Base-by-base conservation (phyloP, 2,797 vertebrate species). In the Falco berigora region DNA sequence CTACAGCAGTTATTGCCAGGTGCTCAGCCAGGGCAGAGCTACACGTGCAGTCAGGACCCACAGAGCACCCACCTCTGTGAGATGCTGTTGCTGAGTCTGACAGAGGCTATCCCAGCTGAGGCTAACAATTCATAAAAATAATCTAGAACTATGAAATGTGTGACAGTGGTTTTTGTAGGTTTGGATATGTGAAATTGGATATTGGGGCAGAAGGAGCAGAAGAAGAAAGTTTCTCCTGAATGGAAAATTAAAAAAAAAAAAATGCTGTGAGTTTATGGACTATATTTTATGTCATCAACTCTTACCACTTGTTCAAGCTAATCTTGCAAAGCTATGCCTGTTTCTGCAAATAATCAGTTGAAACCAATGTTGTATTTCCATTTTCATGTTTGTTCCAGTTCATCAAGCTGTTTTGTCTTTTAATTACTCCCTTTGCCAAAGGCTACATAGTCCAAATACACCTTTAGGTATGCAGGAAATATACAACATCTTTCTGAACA, bases 381-480 rank as follows among this genome's bases (percentile, higher is more conserved):
- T 63, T 62, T 77, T 73, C 53, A 47, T 36, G 4, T 73, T 59
- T 81, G 34, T 62, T 90, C 16, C 10, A 9, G 34, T 73, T 87
- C 56, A 85, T 49, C 49, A 50, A 44, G 28, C 40, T 66, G 12
- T 59, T 96, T 80, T 93, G 47, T 77, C 78, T 61, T 15, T 81
- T 52, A 63, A 47, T 82, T 27, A 21, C 52, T 94, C 68, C 59
- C 87, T 80, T 89, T 96, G 79, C 74, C 90, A 91, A 92, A 81
- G 72, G 52, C 75, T 90, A 72, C 50, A 18, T 83, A 79, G 53
- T 95, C 88, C 90, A 97, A 97, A 97, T 66, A 78, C 8, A 44
- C 47, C 25, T 58, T 58, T 36, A 80, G 61, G 56, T 72, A 27
- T 38, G 7, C 1, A 83, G 77, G 38, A 93, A 92, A 86, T 28